Percentiles rank a stretch among this genome's conserved stretches.
phyloP scores from a whole-genome alignment of 2,888 invertebrate species.

The Melanostoma scalare region DNA sequence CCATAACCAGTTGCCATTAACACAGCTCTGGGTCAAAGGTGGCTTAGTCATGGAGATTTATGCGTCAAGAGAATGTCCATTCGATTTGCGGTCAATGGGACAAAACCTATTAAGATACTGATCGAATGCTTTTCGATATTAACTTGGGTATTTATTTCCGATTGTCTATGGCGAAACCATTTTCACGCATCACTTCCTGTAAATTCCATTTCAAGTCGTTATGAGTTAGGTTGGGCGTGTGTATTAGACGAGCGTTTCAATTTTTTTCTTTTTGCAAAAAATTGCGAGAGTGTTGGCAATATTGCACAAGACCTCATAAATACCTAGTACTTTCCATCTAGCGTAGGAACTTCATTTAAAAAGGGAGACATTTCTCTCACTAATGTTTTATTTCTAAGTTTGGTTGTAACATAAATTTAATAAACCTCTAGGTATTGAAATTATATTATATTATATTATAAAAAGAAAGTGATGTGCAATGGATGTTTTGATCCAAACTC shows the following conservation, averaged over 20 bases:
- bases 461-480: too few relatives aligned
- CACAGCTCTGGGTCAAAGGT: constrained; percentile 62
- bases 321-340: too few relatives aligned
- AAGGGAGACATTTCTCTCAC: too few relatives aligned
- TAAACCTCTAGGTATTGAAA: too few relatives aligned
- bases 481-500: too few relatives aligned
- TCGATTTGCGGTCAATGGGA: constrained; percentile 73
- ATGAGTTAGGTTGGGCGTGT: constrained; percentile 17
- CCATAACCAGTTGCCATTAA: constrained; percentile 44
- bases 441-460: too few relatives aligned
- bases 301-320: too few relatives aligned
- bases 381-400: too few relatives aligned
- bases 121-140: constrained; percentile 70
- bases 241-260: neutral
- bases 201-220: constrained; percentile 62
- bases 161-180: constrained; percentile 64
- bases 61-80: constrained; percentile 62
- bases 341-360: too few relatives aligned
- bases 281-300: too few relatives aligned
- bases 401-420: too few relatives aligned
- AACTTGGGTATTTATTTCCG: constrained; percentile 71
- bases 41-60: constrained; percentile 71
- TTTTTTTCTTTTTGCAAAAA: neutral
- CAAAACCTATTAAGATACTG: constrained; percentile 73
- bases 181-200: constrained; percentile 68